Conservation (phyloP, 2,113 vertebrate genomes). For the Ictalurus punctatus region DNA sequence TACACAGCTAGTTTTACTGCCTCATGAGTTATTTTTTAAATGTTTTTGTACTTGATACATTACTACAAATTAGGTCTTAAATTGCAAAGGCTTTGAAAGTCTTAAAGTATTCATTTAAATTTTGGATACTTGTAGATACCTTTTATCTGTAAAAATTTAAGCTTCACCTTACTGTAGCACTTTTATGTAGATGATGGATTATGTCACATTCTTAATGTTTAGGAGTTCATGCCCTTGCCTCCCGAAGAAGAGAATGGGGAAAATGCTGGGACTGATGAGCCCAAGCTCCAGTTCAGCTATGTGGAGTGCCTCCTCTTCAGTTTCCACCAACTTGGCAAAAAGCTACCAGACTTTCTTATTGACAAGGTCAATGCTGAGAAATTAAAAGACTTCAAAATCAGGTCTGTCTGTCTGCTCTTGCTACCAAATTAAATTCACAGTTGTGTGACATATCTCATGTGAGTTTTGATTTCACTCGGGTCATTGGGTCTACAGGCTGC, state of each 20-base stretch:
- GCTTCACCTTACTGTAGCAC: neutral
- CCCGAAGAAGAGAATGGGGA: constrained; percentile 98
- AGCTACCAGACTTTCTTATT: constrained; percentile 94
- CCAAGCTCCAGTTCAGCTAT: constrained; percentile 96
- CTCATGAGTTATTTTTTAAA: neutral
- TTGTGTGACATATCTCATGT: neutral
- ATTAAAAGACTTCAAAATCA: constrained; percentile 98
- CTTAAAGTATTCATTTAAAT: neutral
- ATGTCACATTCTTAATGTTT: neutral
- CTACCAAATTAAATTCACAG: neutral
- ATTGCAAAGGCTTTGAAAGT: neutral
- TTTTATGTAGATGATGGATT: neutral
- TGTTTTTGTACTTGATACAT: neutral
- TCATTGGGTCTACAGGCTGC: constrained; percentile 75
- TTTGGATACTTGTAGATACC: neutral
- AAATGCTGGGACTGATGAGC: constrained; percentile 86
- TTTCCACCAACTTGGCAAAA: constrained; percentile 96
- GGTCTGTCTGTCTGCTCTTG: constrained; percentile 66
- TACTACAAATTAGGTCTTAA: neutral
- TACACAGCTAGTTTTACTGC: neutral
- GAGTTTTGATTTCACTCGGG: neutral
- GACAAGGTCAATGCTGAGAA: constrained; percentile 92
- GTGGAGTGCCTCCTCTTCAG: constrained; percentile 94
- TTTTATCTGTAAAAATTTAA: neutral
- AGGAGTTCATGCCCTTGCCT: constrained; percentile 97